Evolutionary conservation across 2,888 invertebrate genomes (phyloP).

Genomic region (Trypoxylon attenuatum): DNA sequence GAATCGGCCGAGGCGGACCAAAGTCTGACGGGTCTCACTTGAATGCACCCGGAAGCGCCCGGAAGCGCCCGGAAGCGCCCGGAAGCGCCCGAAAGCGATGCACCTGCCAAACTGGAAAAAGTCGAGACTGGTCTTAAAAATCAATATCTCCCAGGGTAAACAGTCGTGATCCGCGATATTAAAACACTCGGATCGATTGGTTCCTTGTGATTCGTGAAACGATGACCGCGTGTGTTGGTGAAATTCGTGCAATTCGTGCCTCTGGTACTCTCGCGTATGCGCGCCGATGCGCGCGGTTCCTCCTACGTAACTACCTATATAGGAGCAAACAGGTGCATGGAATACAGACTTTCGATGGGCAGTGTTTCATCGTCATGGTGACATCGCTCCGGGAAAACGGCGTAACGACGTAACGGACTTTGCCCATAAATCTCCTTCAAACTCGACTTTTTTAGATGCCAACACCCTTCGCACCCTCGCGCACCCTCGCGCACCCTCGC

Average conservation of each 20-base stretch:
- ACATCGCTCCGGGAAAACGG: neutral
- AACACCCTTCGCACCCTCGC: neutral
- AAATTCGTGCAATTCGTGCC: neutral
- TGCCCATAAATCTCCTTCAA: neutral
- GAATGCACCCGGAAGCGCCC: too few species aligned
- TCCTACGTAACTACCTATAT: neutral
- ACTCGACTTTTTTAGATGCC: neutral
- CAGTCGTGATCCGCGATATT: neutral
- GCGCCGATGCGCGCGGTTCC: neutral
- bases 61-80: neutral
- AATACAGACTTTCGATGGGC: neutral
- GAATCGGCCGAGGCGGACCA: neutral
- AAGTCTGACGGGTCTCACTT: neutral
- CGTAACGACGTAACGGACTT: neutral
- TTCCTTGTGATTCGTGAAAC: neutral
- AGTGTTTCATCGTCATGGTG: neutral
- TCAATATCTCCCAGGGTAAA: constrained; percentile 20
- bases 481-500: too few species aligned
- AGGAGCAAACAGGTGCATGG: neutral
- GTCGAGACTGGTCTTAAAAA: constrained; percentile 4
- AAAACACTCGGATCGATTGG: neutral
- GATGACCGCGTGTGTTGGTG: neutral
- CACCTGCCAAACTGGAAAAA: neutral
- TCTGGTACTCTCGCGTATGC: too few species aligned
- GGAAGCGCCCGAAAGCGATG: neutral